These are phyloP conservation scores for Brienomyrus longianalis DNA, from an alignment of 2,113 vertebrate species.

Conservation along the genomic window DNA sequence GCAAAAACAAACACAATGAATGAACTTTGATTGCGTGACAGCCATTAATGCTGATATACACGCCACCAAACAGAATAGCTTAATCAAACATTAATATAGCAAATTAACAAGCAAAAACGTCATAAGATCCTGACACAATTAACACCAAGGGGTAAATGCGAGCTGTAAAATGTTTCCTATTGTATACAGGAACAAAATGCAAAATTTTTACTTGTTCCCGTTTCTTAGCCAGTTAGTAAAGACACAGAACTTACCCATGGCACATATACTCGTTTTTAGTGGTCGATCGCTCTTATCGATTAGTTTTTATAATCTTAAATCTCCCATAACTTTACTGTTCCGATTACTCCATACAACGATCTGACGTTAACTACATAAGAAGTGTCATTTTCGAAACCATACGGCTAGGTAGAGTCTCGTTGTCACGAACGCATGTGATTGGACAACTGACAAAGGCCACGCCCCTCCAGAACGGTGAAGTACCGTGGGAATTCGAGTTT, in stretches of 20 bases:
- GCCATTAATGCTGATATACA: neutral
- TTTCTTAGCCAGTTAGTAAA: neutral
- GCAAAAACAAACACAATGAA: neutral
- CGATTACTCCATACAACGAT: slow-evolving; percentile 36
- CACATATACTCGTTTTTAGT: neutral
- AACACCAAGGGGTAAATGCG: neutral
- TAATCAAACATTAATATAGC: neutral
- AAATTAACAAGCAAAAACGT: neutral
- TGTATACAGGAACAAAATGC: neutral
- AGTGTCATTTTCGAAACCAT: slow-evolving; percentile 36
- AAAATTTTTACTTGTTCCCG: neutral
- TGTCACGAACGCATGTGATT: slow-evolving; percentile 22
- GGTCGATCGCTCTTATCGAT: slow-evolving; percentile 23
- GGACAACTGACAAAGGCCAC: slow-evolving; percentile 18
- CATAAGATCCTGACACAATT: neutral
- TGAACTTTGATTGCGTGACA: neutral
- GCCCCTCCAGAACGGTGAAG: slow-evolving; percentile 2
- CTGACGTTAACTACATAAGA: slow-evolving; percentile 1
- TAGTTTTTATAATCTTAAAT: slow-evolving; percentile 38
- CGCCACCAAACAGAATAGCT: neutral
- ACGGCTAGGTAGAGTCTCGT: slow-evolving; percentile 8
- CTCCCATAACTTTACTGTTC: slow-evolving; percentile 41
- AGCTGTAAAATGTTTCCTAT: neutral
- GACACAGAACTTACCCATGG: slow-evolving; percentile 20
- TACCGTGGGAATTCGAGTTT: slow-evolving; percentile 33